Percentiles rank a stretch among this genome's conserved stretches.
Conservation (phyloP, 30 jellyfish, hydroid and myxozoan species). For the Mastigias papua region DNA sequence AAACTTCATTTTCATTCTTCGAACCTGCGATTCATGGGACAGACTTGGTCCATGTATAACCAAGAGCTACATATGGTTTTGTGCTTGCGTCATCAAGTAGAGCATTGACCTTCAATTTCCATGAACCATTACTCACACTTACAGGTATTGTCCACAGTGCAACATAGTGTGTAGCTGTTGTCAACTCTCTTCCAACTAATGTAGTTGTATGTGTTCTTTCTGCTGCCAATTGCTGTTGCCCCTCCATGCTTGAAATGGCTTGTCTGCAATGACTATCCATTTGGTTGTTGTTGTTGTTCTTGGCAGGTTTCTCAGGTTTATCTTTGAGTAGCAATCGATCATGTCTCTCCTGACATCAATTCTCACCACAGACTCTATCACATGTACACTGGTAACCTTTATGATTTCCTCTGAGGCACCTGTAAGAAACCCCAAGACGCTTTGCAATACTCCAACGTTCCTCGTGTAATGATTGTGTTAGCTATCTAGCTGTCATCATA, state of each 20-base stretch:
- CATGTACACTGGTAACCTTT: not conserved
- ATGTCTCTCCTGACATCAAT: no score
- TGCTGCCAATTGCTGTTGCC: no score
- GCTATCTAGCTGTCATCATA: not conserved
- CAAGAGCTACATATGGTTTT: not conserved
- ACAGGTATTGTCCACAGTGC: slow-evolving; percentile 76
- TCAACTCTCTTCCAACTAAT: no score
- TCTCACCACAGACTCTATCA: not conserved
- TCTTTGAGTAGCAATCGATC: no score
- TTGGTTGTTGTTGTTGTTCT: no score
- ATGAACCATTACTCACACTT: slow-evolving; percentile 5
- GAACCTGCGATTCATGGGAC: slow-evolving; percentile 60
- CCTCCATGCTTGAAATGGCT: no score
- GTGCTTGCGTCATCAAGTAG: slow-evolving; percentile 32
- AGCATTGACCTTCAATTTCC: slow-evolving; percentile 18
- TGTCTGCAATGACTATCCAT: no score
- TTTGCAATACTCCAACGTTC: not conserved
- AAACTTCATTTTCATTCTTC: not conserved
- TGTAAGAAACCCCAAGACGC: not conserved
- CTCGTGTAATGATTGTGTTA: not conserved
- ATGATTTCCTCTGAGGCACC: not conserved
- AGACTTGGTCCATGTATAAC: no score
- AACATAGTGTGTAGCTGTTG: no score
- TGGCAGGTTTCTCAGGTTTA: no score
- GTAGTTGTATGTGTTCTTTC: no score